Evolutionary conservation across 2,888 invertebrate species (phyloP), one percentile per base, ranked within the genome.

Genomic region (Axea sp.): DNA sequence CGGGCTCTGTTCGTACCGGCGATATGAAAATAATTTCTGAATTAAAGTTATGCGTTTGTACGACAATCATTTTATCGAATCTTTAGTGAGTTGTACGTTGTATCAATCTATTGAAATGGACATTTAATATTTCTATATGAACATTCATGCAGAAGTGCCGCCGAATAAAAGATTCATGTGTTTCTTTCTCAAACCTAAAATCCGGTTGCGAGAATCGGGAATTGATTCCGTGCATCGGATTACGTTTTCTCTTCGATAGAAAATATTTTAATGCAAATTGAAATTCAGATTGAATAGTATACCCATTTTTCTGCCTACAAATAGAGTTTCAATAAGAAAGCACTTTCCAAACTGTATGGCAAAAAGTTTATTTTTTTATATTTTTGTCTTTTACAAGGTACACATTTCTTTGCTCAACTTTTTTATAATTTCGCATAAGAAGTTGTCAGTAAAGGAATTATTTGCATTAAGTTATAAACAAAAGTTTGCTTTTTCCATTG

Each of bases 251-350:
- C 33, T 39, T 15, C 51, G 26, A 8, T 8, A 7, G 49, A 62
- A 51, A 49, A 51, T 62, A 62, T 51, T 62, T 62, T 62, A 62
- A 62, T 51, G 51, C 31, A 62, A 62, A 62, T 62, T 51, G 62
- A 51, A 62, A 51, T 62, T 62, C 28, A 41, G 15, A 62, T 62
- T 41, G 49, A 62, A 19, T n/a, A 49, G 30, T 19, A 11, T 45
- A 24, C 37, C 6, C 17, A 60, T 39, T 49, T 47, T 49, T 39
- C 60, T 47, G 26, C 49, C 6, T 60, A 17, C 39, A 55, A 53
- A 37, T 28, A 24, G 17, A 35, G 5, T 12, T 28, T 9, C 15
- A 11, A n/a, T 12, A 45, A 45, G 30, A 3, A 22, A 49, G 19
- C 14, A 12, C 12, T 19, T 43, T 15, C 11, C 43, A 43, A 41